Conservation (phyloP, 2,113 vertebrate species). For the Anseranas semipalmata region DNA sequence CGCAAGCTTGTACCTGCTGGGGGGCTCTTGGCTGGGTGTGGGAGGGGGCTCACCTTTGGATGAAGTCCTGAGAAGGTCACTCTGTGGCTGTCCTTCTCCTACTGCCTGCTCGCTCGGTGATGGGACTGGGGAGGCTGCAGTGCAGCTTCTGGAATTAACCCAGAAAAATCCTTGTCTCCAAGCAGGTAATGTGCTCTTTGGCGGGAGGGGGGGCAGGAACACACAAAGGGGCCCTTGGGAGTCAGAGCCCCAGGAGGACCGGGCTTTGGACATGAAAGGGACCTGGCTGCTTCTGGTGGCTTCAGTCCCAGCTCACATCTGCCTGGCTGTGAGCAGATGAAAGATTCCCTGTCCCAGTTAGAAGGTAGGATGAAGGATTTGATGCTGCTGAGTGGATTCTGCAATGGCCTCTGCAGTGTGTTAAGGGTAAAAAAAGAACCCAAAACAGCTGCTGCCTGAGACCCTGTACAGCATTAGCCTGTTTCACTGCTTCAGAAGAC, state of each 20-base stretch:
- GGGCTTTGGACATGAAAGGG: conserved; percentile 37
- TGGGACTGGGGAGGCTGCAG: neutral
- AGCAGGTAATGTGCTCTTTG: neutral
- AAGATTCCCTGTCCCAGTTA: conserved; percentile 12
- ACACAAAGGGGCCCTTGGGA: neutral
- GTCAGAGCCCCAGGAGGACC: neutral
- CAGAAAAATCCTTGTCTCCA: conserved; percentile 25
- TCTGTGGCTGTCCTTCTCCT: neutral
- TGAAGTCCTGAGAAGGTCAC: neutral
- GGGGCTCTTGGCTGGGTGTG: neutral
- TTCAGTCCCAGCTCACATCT: neutral
- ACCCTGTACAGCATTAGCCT: neutral
- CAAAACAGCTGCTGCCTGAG: neutral
- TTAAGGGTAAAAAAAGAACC: neutral
- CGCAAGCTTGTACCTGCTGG: neutral
- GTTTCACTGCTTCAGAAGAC: conserved; percentile 10
- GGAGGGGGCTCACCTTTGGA: neutral
- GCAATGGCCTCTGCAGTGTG: neutral
- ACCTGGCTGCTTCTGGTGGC: conserved; percentile 9
- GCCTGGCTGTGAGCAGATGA: neutral
- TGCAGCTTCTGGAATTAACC: conserved; percentile 12
- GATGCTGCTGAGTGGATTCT: neutral
- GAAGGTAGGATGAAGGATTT: neutral
- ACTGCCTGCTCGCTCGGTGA: neutral
- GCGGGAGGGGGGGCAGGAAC: neutral